These are phyloP conservation scores for Byasa hedistus DNA, from an alignment of 2,888 invertebrate genomes.

Conservation along the genomic window DNA sequence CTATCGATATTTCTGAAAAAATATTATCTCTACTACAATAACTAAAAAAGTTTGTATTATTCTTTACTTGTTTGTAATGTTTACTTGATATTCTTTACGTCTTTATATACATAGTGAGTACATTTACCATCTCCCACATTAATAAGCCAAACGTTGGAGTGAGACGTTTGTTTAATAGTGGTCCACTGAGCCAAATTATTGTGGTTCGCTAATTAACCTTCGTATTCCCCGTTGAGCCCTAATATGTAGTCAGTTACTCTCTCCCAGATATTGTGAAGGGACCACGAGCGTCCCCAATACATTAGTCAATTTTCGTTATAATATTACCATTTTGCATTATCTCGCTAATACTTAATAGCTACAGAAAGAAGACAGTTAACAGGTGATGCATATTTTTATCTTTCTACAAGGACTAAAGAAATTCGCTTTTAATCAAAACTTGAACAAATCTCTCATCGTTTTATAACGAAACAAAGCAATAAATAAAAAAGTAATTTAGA, in stretches of 20 bases:
- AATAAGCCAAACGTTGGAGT: not conserved
- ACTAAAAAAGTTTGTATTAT: no score
- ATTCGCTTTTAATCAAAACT: no score
- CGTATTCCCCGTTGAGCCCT: slow-evolving; percentile 17
- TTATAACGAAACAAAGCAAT: no score
- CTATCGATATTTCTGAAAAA: no score
- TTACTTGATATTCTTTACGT: not conserved
- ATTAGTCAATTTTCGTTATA: slow-evolving; percentile 9
- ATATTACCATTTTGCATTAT: not conserved
- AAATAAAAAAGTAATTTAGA: no score
- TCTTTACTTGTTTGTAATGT: not conserved
- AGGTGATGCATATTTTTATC: no score
- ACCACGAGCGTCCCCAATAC: slow-evolving; percentile 14
- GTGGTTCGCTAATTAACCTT: slow-evolving; percentile 23
- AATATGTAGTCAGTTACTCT: slow-evolving; percentile 16
- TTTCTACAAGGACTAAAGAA: no score
- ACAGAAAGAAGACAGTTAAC: no score
- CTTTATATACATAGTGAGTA: not conserved
- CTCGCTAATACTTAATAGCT: not conserved
- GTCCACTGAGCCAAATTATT: slow-evolving; percentile 13
- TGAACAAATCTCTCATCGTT: no score
- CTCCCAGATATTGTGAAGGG: slow-evolving; percentile 25
- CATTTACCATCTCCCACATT: not conserved
- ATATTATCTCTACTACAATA: no score
- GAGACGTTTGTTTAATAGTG: slow-evolving; percentile 14